Evolutionary conservation across 2,797 vertebrate genomes (phyloP), one percentile per base, ranked within the genome.

Genomic region (Thaleichthys pacificus): DNA sequence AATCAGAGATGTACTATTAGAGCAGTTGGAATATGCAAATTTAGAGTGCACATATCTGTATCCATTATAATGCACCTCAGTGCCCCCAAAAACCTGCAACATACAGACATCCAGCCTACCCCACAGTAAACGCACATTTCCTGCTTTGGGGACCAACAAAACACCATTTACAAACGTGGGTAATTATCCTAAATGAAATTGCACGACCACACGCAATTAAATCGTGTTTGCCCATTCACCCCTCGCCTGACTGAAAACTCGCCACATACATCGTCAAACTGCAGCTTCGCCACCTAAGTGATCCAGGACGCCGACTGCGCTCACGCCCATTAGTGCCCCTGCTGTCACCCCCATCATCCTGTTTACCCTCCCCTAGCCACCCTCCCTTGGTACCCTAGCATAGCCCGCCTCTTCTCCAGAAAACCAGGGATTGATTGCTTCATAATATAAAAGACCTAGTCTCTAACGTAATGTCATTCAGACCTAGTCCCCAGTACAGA

Each of bases 101-200:
- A 22, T 68, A 24, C 49, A 2, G 51, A 30, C 26, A 68, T 12
- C 2, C 56, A 57, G 56, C 19, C 24, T 49, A 73, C 49, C 28
- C 9, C 58, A 69, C 47, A 54, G 51, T 24, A 75, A 68, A 57
- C 12, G 24, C 26, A 58, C 58, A 21, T 69, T 42, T 69, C 35
- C 21, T 30, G 21, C 47, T 67, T 66, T 22, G 24, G 65, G 65
- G 42, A 54, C 14, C 65, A 3, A 57, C 30, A 63, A 68, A 77
- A 71, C 69, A 60, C 75, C 42, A 22, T 19, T 63, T 67, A 62
- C 28, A 70, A 72, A 66, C 67, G 74, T 64, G 61, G 68, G 57
- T 61, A 69, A 80, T 71, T 75, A 71, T 68, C 67, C 71, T 77
- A 81, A 81, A 80, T 80, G 77, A 76, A 77, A 81, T 78, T 82